Conservation (phyloP, 2,888 invertebrate species). For the Leptopterna dolabrata region DNA sequence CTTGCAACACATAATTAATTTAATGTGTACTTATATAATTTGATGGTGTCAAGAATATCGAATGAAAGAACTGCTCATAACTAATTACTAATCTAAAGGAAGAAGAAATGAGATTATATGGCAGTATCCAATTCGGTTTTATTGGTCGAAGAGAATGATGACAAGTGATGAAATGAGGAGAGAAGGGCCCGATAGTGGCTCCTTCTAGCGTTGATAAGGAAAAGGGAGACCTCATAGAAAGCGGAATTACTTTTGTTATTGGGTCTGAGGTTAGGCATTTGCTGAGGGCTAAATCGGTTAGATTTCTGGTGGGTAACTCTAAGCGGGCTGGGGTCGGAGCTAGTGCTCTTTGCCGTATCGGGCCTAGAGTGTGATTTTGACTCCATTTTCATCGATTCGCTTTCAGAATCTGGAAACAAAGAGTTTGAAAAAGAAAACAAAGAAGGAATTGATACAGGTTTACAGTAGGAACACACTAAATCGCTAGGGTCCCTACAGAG, state of each 20-base stretch:
- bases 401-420: conserved; percentile 53
- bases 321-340: conserved; percentile 48
- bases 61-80: not conserved
- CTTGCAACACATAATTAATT: too few relatives aligned
- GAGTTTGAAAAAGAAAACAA: not conserved
- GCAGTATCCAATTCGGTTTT: not conserved
- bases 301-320: conserved; percentile 51
- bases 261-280: conserved; percentile 33
- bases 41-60: too few relatives aligned
- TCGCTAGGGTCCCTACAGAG: not conserved
- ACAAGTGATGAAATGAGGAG: conserved; percentile 24
- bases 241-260: conserved; percentile 51
- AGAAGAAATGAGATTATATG: not conserved
- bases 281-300: conserved; percentile 48
- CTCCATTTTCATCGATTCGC: conserved; percentile 45
- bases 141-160: not conserved
- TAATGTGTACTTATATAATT: too few relatives aligned
- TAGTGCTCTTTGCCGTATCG: conserved; percentile 35
- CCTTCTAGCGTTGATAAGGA: conserved; percentile 27
- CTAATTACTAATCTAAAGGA: not conserved
- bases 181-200: conserved; percentile 25
- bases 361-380: conserved; percentile 34
- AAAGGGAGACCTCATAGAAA: conserved; percentile 47
- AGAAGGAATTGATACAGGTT: not conserved
- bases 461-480: not conserved